phyloP scores from a whole-genome alignment of 2,797 vertebrate genomes.

The Myotis daubentonii region DNA sequence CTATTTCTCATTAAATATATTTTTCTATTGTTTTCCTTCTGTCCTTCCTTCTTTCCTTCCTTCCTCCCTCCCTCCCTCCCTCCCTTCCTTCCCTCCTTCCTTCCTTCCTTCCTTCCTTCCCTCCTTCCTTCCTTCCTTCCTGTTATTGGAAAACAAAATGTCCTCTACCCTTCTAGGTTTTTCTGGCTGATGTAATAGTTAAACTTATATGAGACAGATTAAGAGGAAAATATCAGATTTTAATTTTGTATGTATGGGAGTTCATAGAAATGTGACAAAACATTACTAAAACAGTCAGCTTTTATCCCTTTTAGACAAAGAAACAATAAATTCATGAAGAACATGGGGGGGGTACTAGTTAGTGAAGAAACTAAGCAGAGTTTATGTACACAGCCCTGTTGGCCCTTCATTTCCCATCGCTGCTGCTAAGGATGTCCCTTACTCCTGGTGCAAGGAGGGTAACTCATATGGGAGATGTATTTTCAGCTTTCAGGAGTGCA shows the following conservation, averaged over 20 bases:
- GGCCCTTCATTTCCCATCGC: neutral
- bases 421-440: neutral
- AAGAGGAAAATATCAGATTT: neutral
- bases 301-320: neutral
- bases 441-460: neutral
- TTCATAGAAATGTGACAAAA: neutral
- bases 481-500: neutral
- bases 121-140: neutral
- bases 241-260: neutral
- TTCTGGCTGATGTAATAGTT: neutral
- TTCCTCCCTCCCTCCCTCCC: no score
- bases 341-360: neutral
- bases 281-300: neutral
- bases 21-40: neutral
- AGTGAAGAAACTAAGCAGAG: neutral
- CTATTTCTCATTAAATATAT: neutral
- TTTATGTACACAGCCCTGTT: neutral
- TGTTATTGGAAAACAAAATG: neutral
- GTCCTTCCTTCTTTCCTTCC: no score
- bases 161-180: no score
- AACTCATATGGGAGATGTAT: neutral
- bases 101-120: accelerated
- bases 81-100: no score
- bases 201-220: neutral
- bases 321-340: neutral